These are phyloP conservation scores for Mormyrus lacerda DNA, from an alignment of 2,113 vertebrate species.

Conservation along the genomic window DNA sequence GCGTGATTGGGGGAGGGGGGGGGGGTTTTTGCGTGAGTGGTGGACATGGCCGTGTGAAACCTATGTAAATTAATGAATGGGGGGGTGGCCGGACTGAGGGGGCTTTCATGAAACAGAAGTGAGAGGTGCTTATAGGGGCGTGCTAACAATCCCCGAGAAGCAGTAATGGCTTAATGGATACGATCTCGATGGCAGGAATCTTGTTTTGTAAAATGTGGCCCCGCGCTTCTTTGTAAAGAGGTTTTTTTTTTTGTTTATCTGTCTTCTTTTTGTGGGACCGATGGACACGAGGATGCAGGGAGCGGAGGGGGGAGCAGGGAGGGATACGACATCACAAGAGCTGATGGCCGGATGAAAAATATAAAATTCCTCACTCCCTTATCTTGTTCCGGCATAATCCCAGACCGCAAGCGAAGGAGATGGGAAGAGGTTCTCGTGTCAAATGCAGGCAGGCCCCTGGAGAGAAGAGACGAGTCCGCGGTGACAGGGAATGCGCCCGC, in stretches of 20 bases:
- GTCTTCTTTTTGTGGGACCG: not conserved
- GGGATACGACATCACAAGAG: not conserved
- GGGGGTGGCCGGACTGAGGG: not conserved
- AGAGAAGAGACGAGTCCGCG: not conserved
- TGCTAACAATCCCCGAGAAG: not conserved
- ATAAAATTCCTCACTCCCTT: not conserved
- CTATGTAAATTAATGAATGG: conserved; percentile 1
- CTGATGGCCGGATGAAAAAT: conserved; percentile 3
- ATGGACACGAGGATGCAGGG: not conserved
- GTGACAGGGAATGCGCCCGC: not conserved
- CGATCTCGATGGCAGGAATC: not conserved
- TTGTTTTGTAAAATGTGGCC: not conserved
- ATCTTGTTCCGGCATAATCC: conserved; percentile 1
- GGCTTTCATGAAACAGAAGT: not conserved
- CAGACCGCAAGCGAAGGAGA: not conserved
- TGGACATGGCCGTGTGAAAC: not conserved
- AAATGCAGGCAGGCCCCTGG: not conserved
- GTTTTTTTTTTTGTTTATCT: conserved; percentile 4
- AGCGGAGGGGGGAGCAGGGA: not conserved
- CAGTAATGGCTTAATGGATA: conserved; percentile 15
- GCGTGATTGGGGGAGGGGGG: not conserved
- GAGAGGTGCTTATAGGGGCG: not conserved
- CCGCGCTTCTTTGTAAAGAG: not conserved
- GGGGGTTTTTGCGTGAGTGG: not conserved
- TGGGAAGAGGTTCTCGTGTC: not conserved